Conservation (phyloP, 2,113 vertebrate species). For the Dromaius novaehollandiae region DNA sequence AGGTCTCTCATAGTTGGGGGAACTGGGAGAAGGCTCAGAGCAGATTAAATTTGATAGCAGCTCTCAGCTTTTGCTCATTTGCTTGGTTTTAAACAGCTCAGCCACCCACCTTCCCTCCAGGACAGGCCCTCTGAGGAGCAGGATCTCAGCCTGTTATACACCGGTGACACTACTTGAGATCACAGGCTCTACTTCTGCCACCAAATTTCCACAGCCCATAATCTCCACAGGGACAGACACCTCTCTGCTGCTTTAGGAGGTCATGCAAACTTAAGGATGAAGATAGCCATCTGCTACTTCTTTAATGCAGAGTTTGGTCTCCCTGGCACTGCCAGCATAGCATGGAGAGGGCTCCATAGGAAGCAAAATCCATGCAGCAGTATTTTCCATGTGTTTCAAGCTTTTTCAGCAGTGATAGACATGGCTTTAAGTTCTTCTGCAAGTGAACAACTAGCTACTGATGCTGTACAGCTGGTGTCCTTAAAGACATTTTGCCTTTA, state of each 20-base stretch:
- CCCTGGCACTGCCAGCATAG: background rate
- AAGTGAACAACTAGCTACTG: background rate
- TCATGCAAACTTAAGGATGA: background rate
- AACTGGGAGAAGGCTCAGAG: background rate
- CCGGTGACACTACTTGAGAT: background rate
- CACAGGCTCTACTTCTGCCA: background rate
- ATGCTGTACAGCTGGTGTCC: background rate
- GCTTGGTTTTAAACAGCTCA: background rate
- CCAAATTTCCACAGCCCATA: background rate
- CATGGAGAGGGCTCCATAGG: background rate
- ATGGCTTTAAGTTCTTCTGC: background rate
- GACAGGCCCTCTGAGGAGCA: background rate
- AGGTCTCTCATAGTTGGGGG: background rate
- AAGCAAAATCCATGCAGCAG: background rate
- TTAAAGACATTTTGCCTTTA: background rate
- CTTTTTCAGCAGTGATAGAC: background rate
- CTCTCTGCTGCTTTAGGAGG: background rate
- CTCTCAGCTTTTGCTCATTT: background rate
- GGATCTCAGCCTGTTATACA: background rate
- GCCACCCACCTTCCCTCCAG: background rate
- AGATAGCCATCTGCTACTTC: background rate
- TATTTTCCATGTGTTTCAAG: background rate
- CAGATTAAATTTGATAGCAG: background rate
- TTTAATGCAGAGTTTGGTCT: background rate
- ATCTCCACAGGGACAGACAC: background rate